Evolutionary conservation across 2,888 invertebrate genomes (phyloP).

Genomic region (Drosophila leonis): DNA sequence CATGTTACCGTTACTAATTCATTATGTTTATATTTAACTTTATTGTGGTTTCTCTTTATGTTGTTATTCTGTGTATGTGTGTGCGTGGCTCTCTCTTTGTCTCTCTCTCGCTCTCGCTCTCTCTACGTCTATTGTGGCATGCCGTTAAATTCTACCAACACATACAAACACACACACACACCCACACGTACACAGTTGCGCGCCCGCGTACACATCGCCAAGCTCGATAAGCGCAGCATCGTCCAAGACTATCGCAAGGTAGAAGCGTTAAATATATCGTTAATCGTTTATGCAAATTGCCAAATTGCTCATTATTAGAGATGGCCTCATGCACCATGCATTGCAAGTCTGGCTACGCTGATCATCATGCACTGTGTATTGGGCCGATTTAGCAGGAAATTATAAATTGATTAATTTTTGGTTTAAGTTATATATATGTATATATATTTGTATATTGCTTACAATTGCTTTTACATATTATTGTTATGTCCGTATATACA

Average conservation of each 20-base stretch:
- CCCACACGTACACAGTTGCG: conserved; percentile 56
- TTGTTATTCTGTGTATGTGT: conserved; percentile 29
- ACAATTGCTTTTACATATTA: conserved; percentile 12
- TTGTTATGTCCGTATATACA: conserved; percentile 24
- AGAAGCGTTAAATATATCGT: conserved; percentile 9
- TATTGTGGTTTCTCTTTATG: conserved; percentile 24
- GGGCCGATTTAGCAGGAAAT: background rate
- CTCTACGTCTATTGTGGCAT: conserved; percentile 44
- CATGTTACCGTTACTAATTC: conserved; percentile 26
- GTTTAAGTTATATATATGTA: background rate
- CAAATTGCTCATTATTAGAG: conserved; percentile 4
- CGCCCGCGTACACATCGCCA: conserved; percentile 54
- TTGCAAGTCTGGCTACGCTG: background rate
- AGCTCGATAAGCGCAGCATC: conserved; percentile 65
- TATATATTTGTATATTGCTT: background rate
- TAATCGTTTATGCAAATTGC: conserved; percentile 4
- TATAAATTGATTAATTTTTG: background rate
- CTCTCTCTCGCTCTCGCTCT: conserved; percentile 12
- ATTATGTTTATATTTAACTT: conserved; percentile 19
- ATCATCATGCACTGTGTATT: conserved; percentile 8
- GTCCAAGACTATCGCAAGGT: conserved; percentile 70
- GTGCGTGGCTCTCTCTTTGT: conserved; percentile 28
- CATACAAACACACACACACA: conserved; percentile 29
- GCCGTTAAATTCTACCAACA: conserved; percentile 31
- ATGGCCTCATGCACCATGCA: conserved; percentile 3